Conservation (phyloP, 2,797 vertebrate species). For the Telmatherina bonti region DNA sequence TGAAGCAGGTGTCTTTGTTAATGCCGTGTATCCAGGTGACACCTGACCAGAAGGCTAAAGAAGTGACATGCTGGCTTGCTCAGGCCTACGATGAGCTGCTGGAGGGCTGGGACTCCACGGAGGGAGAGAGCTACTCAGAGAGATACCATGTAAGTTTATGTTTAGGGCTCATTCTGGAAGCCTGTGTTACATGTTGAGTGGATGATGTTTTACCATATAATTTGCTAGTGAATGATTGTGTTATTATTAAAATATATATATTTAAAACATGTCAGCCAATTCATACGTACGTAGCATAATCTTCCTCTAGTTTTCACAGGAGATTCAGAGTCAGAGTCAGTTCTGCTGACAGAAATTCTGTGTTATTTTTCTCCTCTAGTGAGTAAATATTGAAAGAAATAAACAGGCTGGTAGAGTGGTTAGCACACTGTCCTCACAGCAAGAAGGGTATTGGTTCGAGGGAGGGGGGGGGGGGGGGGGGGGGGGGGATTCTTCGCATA, state of each 20-base stretch:
- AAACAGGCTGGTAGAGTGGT: too few species aligned
- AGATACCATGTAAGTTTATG: conserved; percentile 86
- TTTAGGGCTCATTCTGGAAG: neutral
- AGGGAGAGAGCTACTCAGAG: conserved; percentile 85
- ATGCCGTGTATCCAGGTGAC: conserved; percentile 57
- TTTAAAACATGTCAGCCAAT: neutral
- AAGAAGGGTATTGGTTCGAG: too few species aligned
- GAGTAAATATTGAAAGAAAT: too few species aligned
- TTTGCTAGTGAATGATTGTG: neutral
- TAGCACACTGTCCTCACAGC: too few species aligned
- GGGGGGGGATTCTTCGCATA: too few species aligned
- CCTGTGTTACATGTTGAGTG: too few species aligned
- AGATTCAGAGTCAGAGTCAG: too few species aligned
- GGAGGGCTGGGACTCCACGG: conserved; percentile 85
- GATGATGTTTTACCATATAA: neutral
- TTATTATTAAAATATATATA: neutral
- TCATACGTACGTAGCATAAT: neutral
- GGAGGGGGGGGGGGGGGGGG: too few species aligned
- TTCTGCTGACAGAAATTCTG: too few species aligned
- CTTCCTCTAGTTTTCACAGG: too few species aligned
- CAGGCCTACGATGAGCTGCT: conserved; percentile 88
- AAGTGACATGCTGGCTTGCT: conserved; percentile 87
- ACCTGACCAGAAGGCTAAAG: conserved; percentile 80
- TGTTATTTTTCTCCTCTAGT: too few species aligned
- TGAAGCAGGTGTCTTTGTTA: too few species aligned